Evolutionary conservation across 2,797 vertebrate genomes (phyloP).

Genomic region (Sebastes steindachneri): DNA sequence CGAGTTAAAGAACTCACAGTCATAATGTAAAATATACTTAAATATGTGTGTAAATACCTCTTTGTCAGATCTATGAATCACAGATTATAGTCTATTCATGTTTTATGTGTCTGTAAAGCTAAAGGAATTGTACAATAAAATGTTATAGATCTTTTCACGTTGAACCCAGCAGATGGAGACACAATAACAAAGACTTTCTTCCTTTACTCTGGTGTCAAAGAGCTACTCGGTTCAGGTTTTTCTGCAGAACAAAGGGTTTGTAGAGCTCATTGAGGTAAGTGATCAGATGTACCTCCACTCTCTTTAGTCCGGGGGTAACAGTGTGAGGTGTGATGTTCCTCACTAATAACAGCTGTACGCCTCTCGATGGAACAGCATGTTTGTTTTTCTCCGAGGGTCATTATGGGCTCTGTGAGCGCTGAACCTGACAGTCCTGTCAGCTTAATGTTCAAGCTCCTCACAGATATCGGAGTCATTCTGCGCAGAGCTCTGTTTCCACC

Average conservation of each 20-base stretch:
- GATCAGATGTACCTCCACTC: background rate
- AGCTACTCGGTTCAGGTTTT: constrained; percentile 1
- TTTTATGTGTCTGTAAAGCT: background rate
- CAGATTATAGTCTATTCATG: background rate
- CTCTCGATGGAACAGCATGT: constrained; percentile 8
- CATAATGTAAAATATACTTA: background rate
- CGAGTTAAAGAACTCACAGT: background rate
- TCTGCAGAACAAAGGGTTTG: background rate
- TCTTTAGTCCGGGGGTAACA: background rate
- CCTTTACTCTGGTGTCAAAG: background rate
- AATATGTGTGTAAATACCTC: background rate
- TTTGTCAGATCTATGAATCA: background rate
- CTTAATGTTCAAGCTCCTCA: background rate
- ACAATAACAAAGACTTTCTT: background rate
- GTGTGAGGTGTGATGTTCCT: background rate
- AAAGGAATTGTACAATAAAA: background rate
- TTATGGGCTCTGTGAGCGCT: constrained; percentile 4
- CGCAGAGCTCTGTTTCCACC: background rate
- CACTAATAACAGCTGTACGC: background rate
- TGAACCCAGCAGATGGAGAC: constrained; percentile 6
- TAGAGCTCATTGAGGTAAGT: background rate
- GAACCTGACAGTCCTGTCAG: background rate
- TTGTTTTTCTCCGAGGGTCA: constrained; percentile 24
- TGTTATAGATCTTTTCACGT: background rate
- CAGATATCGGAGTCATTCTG: background rate